These are phyloP conservation scores for Drosophila robusta DNA, from an alignment of 2,888 invertebrate species.

Conservation along the genomic window DNA sequence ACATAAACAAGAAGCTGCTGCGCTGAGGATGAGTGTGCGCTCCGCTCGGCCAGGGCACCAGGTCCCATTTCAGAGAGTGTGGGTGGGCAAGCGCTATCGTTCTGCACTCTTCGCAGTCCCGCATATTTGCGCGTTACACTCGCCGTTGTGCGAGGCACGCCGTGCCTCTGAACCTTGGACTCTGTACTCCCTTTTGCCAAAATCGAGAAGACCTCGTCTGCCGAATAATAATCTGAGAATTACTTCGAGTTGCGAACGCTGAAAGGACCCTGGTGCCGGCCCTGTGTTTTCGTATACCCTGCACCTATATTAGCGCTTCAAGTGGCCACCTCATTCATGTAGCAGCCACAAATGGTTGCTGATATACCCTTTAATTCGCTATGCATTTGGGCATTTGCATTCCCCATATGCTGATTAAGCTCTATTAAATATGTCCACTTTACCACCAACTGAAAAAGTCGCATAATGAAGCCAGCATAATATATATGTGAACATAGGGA, in stretches of 20 bases:
- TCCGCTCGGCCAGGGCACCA: slow-evolving; percentile 24
- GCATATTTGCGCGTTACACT: background rate
- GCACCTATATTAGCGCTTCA: background rate
- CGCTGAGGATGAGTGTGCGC: slow-evolving; percentile 45
- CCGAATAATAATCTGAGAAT: background rate
- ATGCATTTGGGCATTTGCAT: background rate
- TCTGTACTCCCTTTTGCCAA: no score
- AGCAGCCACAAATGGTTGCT: background rate
- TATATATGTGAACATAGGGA: background rate
- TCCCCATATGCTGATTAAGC: no score
- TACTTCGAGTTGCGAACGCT: background rate
- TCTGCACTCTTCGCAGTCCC: slow-evolving; percentile 9
- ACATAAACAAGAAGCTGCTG: slow-evolving; percentile 44
- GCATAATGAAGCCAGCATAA: background rate
- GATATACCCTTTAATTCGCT: background rate
- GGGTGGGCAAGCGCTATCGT: slow-evolving; percentile 16
- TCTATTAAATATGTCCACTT: no score
- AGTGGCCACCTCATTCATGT: background rate
- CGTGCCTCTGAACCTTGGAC: no score
- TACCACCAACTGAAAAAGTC: background rate
- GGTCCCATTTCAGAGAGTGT: slow-evolving; percentile 39
- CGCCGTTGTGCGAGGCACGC: background rate
- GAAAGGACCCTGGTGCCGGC: slow-evolving; percentile 10
- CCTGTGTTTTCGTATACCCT: slow-evolving; percentile 1
- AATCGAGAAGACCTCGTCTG: no score